Evolutionary conservation across 1,140 invertebrate genomes (phyloP), one percentile per base, ranked within the genome.

Genomic region (Bombus sibiricus): DNA sequence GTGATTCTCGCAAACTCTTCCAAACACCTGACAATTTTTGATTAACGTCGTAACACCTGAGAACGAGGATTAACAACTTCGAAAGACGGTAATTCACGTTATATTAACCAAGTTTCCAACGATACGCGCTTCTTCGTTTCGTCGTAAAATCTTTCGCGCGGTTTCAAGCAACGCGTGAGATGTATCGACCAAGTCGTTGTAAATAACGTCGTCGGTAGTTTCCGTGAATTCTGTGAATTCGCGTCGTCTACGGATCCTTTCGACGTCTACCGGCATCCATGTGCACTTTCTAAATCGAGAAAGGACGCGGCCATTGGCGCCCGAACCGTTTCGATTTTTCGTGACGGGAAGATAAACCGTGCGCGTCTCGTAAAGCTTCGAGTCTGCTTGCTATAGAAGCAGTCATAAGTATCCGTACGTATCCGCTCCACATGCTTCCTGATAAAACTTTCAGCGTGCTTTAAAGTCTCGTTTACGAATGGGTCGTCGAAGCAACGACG

Each of bases 371-470:
- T 90, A 89, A 90, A 90, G 86, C 83, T 71, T 81, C 32, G 28
- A 81, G 59, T 78, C 28, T n/a, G 37, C 43, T 32, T 62, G 18
- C 25, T 62, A n/a, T 4, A 62, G 59, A n/a, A 62, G 59, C 59
- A 62, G 57, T 28, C 25, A 62, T 62, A 62, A n/a, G 59, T 62
- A 62, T 53, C 47, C 47, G 47, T 53, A 53, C 47, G 47, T 53
- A 53, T 53, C 47, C 47, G 72, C 83, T 18, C 18, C 41, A 69
- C 69, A 39, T 81, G 69, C 72, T 86, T 83, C 82, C 71, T 81
- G 82, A 90, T 91, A 86, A 92, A 91, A 89, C 89, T 91, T 92
- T 92, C 88, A 90, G 87, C 88, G 88, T 41, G 85, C 83, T 85
- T 89, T 91, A 88, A 90, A 91, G 86, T 82, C 77, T 79, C 86